Evolutionary conservation across 2,113 vertebrate genomes (phyloP).

Genomic region (Nesospiza acunhae): DNA sequence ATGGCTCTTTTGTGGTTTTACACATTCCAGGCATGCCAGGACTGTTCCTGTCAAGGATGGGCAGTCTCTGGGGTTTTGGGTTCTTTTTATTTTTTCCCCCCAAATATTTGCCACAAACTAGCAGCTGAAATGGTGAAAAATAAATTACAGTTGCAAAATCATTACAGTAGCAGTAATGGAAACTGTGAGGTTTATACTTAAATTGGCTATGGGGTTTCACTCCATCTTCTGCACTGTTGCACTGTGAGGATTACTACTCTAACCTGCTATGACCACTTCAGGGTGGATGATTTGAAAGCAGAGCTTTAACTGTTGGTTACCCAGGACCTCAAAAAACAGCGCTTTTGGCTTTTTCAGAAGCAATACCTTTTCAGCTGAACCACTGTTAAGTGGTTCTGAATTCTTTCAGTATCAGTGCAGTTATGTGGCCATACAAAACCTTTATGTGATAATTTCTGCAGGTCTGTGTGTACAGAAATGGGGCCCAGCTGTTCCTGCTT

Average conservation of each 20-base stretch:
- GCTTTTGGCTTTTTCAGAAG: neutral
- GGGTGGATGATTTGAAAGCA: neutral
- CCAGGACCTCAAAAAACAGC: neutral
- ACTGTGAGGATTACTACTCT: neutral
- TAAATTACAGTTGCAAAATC: constrained; percentile 3
- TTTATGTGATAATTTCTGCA: neutral
- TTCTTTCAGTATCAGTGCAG: neutral
- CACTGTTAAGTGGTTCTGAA: neutral
- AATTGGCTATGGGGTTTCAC: neutral
- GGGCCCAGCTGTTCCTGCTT: neutral
- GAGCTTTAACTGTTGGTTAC: neutral
- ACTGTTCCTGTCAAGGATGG: constrained; percentile 53
- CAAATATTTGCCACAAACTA: neutral
- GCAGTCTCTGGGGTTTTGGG: neutral
- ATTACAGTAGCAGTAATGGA: constrained; percentile 27
- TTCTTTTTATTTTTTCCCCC: neutral
- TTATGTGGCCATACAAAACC: neutral
- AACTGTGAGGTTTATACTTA: constrained; percentile 8
- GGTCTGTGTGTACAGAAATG: neutral
- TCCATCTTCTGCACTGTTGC: neutral
- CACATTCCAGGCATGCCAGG: constrained; percentile 63
- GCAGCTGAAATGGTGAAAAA: constrained; percentile 18
- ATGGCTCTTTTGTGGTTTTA: constrained; percentile 46
- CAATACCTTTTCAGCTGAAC: neutral
- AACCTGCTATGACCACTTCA: neutral